Base-by-base conservation (phyloP, 2,888 invertebrate genomes). In the Augochlorella aurata region DNA sequence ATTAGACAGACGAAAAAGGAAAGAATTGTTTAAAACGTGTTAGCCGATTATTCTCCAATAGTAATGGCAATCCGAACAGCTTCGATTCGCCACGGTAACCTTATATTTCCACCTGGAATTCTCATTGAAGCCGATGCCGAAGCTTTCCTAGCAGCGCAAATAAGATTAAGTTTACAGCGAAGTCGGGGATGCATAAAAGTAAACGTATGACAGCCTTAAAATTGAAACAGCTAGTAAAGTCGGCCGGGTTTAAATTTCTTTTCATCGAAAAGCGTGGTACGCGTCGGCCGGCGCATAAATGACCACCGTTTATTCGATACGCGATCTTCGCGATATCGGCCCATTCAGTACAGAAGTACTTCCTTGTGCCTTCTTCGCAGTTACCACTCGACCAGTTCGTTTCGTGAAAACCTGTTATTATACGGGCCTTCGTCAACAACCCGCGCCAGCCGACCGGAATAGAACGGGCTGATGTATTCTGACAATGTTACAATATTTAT, bases 321-420 rank as follows among this genome's bases (percentile, higher is more conserved):
- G 81, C 72, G 66, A 83, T 78, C 79, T 75, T 77, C 75, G 67
- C 45, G 75, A 75, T 85, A 77, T 79, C 81, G 72, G 47, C 65
- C 79, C 82, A 76, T 84, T 85, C 77, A 54, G n/a, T 65, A 58
- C 45, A 71, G 45, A 58, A 80, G 71, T 70, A 82, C 79, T 84
- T 85, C 84, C 85, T 86, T 47, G 69, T 82, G 75, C 73, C 54
- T 73, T 61, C 67, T 77, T 73, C 78, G 63, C 70, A 54, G 72
- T 79, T 66, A 65, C 75, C 77, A 69, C 45, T 67, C 69, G 68
- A 50, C 44, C 66, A 54, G 65, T 70, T 67, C 61, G 72, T 47
- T 79, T 72, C 47, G 29, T 65, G 72, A 74, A 77, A 75, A 58
- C n/a, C 38, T 47, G 52, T 65, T 66, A 47, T 75, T 63, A 70